Base-by-base conservation (phyloP, 2,113 vertebrate species). In the Cathartes aura region DNA sequence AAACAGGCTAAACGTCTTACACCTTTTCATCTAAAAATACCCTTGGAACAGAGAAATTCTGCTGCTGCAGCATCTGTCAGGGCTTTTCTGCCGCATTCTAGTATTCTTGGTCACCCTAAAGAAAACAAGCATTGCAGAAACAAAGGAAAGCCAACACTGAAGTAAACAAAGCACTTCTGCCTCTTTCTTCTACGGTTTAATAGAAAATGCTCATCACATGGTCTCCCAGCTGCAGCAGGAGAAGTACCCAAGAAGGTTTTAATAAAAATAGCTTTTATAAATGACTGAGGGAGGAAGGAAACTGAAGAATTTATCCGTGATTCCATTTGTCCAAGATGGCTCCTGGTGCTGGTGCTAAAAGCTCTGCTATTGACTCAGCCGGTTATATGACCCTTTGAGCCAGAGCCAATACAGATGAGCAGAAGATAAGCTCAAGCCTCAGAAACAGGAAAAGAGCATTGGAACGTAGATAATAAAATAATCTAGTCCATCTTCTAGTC, bases 281-380 rank as follows among this genome's bases (percentile, higher is more conserved):
- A 80, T 88, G 24, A 16, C 78, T 56, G 87, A 71, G 27, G 59
- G 16, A 87, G 58, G 15, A 24, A 2, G 63, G 64, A 81, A 88
- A 93, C 26, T 40, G 74, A 90, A 87, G 91, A 93, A 86, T 90
- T 93, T 70, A 59, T 70, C 74, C 3, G 23, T 6, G 0, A 81
- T 82, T 95, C 89, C 67, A 93, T 90, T 94, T 96, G 74, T 94
- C 78, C 87, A 96, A 93, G 84, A 93, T 94, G 94, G 93, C 38
- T 96, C 36, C 81, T 85, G 56, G 16, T 82, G 67, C 43, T 64
- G 64, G 59, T 82, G 66, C 66, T 93, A 88, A 95, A 94, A 96
- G 82, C 82, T 89, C 71, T 83, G 66, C 47, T 93, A 52, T 86
- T 97, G 84, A 96, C 48, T 85, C 56, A 85, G 60, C 23, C 5